Conservation (phyloP, 1,140 invertebrate species). For the Aphidius gifuensis region DNA sequence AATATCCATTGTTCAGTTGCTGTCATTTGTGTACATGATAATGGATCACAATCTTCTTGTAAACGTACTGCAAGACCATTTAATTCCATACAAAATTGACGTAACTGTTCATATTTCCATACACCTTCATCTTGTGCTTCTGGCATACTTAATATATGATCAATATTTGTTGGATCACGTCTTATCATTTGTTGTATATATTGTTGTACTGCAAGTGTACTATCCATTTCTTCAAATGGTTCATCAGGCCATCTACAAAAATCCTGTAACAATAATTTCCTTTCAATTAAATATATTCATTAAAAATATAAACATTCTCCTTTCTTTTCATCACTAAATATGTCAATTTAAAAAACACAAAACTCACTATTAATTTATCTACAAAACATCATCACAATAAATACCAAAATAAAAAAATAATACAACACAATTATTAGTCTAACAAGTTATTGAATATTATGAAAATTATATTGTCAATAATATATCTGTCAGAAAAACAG, state of each 20-base stretch:
- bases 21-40: conserved; percentile 98
- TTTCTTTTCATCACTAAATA: background rate
- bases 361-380: too few relatives aligned
- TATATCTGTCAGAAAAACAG: too few relatives aligned
- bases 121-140: conserved; percentile 98
- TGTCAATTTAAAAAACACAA: background rate
- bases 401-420: too few relatives aligned
- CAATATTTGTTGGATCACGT: conserved; percentile 88
- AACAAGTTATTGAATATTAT: too few relatives aligned
- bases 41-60: conserved; percentile 93
- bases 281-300: background rate
- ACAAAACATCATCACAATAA: too few relatives aligned
- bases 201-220: conserved; percentile 96
- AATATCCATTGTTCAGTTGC: conserved; percentile 99
- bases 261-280: conserved; percentile 64
- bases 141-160: conserved; percentile 92
- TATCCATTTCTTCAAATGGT: conserved; percentile 99
- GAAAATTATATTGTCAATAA: too few relatives aligned
- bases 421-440: too few relatives aligned
- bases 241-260: conserved; percentile 98
- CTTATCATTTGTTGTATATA: conserved; percentile 98
- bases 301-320: conserved; percentile 1
- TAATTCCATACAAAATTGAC: conserved; percentile 98
- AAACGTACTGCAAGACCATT: conserved; percentile 94
- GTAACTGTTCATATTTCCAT: conserved; percentile 99